phyloP scores from a whole-genome alignment of 1,140 invertebrate genomes.

The Zaprionus ornatus region DNA sequence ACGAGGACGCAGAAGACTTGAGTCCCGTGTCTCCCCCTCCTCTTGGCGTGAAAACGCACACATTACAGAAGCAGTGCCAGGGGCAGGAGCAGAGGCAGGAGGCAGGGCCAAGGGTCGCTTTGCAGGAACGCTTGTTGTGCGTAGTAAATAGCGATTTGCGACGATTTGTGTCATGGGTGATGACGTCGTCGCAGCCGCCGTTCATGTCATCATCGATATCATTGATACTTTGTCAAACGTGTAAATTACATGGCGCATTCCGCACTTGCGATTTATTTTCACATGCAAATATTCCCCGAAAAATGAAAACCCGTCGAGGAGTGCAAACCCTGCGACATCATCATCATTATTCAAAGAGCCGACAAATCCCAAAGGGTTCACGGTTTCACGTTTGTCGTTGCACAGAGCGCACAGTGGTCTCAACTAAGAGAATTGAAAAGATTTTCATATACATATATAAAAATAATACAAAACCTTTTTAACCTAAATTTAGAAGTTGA shows the following conservation, averaged over 20 bases:
- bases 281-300: slow-evolving; percentile 71
- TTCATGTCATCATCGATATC: slow-evolving; percentile 69
- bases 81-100: slow-evolving; percentile 7
- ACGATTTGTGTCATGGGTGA: slow-evolving; percentile 78
- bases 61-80: slow-evolving; percentile 50
- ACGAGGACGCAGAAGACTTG: slow-evolving; percentile 32
- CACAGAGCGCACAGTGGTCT: neutral
- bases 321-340: slow-evolving; percentile 46
- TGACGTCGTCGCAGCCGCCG: slow-evolving; percentile 49
- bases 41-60: slow-evolving; percentile 71
- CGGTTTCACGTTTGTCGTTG: slow-evolving; percentile 8
- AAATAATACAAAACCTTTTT: too few species aligned
- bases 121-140: slow-evolving; percentile 45
- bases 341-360: slow-evolving; percentile 78
- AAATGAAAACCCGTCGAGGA: slow-evolving; percentile 40
- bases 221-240: slow-evolving; percentile 82
- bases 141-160: slow-evolving; percentile 79
- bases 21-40: slow-evolving; percentile 1
- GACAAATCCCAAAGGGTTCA: slow-evolving; percentile 72
- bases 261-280: slow-evolving; percentile 57
- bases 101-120: neutral
- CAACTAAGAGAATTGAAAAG: neutral
- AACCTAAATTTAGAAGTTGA: too few species aligned
- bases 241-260: slow-evolving; percentile 80
- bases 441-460: neutral